A percentile compares a stretch with the other conserved stretches of the same genome.
These are phyloP conservation scores for Aspiorhynchus laticeps DNA, from an alignment of 2,113 vertebrate genomes.

Conservation along the genomic window DNA sequence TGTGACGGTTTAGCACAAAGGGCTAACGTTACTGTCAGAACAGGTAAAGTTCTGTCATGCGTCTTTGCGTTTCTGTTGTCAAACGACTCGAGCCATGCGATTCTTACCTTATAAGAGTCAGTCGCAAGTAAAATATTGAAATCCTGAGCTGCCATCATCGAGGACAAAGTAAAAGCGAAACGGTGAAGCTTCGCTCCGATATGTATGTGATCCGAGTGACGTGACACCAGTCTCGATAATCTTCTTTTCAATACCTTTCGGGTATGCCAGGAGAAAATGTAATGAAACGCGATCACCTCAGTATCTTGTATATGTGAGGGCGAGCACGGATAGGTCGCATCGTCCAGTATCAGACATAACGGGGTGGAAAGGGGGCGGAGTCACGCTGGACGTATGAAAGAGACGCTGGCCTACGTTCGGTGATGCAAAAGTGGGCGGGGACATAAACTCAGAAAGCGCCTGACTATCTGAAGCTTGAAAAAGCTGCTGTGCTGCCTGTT, in stretches of 20 bases:
- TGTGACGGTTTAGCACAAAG: neutral
- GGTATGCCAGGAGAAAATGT: neutral
- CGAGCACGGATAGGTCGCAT: conserved; percentile 18
- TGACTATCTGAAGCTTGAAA: neutral
- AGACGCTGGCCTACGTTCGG: neutral
- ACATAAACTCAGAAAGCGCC: neutral
- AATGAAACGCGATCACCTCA: neutral
- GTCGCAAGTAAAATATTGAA: conserved; percentile 78
- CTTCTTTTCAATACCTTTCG: neutral
- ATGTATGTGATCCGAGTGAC: conserved; percentile 20
- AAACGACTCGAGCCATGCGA: neutral
- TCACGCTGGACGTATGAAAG: neutral
- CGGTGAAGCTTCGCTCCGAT: neutral
- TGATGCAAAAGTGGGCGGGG: conserved; percentile 16
- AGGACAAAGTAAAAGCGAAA: conserved; percentile 36
- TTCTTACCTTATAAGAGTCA: conserved; percentile 78
- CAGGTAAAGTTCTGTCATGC: neutral
- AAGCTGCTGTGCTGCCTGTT: neutral
- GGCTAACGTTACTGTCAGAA: conserved; percentile 3
- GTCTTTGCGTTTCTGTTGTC: neutral
- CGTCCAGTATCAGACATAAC: conserved; percentile 22
- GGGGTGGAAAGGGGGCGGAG: conserved; percentile 13
- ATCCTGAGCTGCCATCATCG: conserved; percentile 72
- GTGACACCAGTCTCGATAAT: neutral
- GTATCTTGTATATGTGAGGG: neutral